Evolutionary conservation across 2,113 vertebrate genomes (phyloP).

Genomic region (Accipiter virgatus): DNA sequence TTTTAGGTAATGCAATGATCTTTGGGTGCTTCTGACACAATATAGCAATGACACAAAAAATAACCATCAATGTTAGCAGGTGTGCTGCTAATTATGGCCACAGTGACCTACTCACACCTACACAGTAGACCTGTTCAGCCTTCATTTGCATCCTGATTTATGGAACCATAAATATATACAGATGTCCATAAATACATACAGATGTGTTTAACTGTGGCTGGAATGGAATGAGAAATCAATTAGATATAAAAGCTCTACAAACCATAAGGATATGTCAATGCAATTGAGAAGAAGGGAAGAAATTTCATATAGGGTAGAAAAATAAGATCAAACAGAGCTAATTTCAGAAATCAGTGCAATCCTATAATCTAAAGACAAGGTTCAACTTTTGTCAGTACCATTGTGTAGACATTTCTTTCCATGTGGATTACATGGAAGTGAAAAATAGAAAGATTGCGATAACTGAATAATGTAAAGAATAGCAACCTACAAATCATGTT

Average conservation of each 20-base stretch:
- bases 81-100: background rate
- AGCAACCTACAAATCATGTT: background rate
- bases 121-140: background rate
- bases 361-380: background rate
- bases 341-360: background rate
- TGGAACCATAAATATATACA: background rate
- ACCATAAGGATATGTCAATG: background rate
- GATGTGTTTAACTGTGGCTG: background rate
- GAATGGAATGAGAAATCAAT: background rate
- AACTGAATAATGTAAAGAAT: background rate
- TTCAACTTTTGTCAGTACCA: background rate
- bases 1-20: slow-evolving; percentile 13
- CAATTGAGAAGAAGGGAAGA: background rate
- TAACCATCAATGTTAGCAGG: background rate
- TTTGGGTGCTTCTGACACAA: background rate
- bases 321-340: background rate
- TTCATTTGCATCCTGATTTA: background rate
- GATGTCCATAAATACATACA: background rate
- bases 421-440: background rate
- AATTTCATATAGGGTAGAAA: background rate
- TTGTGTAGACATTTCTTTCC: background rate
- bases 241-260: background rate
- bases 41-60: background rate
- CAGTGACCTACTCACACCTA: background rate
- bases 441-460: background rate